Base-by-base conservation (phyloP, 2,113 vertebrate genomes). In the Misgurnus mizolepis region DNA sequence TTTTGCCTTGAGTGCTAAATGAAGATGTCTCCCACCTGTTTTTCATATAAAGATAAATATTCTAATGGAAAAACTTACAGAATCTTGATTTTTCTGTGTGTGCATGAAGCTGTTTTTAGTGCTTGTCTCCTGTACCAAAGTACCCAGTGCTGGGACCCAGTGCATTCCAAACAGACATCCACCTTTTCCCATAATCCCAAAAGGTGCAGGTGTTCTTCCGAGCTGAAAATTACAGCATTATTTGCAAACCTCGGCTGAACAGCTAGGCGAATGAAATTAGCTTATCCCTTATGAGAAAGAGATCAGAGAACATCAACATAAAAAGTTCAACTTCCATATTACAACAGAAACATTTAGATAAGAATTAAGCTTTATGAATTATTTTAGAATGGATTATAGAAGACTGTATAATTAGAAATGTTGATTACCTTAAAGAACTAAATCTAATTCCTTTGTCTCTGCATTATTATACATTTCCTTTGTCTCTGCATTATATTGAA, bases 201-300 rank as follows among this genome's bases (percentile, higher is more conserved):
- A 75, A 80, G 80, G 80, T 86, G 83, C 85, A 80, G 85, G 73
- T 86, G 85, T 84, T 82, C 78, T 80, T 67, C 80, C 53, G 60
- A 81, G 74, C 83, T 80, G 80, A 82, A 86, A 84, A 86, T 86
- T 82, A 82, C 83, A 78, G 67, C 80, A 82, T 84, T 84, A 82
- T 82, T 80, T 71, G 72, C 80, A 82, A 86, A 80, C 73, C 72
- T 82, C 49, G 27, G 47, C 80, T 82, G 74, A 83, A 67, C 66
- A 79, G 79, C 64, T 62, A 67, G 67, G 53, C 41, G 60, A 67
- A 77, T 60, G 27, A 58, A 82, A 73, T 34, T 66, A 68, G 53
- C 41, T 60, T 40, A 76, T 78, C 69, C 76, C 79, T 55, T 77
- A 73, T 49, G 79, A 86, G 60, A 73, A 47, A 66, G 18, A 49